Percentiles rank a stretch among this genome's conserved stretches.
phyloP scores from a whole-genome alignment of 2,113 vertebrate species.

The Plecturocebus donacophilus region DNA sequence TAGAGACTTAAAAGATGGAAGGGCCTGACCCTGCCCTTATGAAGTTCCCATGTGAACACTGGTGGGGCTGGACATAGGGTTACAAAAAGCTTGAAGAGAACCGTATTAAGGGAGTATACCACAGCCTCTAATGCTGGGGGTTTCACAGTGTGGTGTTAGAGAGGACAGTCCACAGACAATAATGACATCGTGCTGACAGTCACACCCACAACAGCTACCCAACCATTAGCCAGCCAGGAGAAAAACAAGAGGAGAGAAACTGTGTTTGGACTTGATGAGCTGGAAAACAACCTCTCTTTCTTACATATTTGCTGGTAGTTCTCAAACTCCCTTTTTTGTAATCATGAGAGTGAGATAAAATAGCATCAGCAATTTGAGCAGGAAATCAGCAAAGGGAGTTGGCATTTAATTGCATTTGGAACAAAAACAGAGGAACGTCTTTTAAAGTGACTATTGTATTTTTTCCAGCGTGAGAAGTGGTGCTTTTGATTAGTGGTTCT shows the following conservation, averaged over 20 bases:
- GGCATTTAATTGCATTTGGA: constrained; percentile 42
- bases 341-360: constrained; percentile 13
- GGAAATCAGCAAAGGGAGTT: constrained; percentile 35
- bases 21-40: too few species aligned
- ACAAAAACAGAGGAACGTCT: background rate
- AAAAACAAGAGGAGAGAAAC: background rate
- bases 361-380: background rate
- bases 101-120: background rate
- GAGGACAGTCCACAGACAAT: background rate
- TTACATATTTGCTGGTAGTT: background rate
- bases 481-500: constrained; percentile 38
- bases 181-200: accelerated
- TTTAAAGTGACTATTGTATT: background rate
- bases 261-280: background rate
- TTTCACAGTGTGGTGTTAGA: background rate
- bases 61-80: background rate
- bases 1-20: background rate
- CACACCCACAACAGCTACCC: background rate
- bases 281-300: background rate
- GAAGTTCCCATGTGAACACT: background rate
- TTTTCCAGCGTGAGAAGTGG: background rate
- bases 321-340: background rate
- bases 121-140: accelerated
- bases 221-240: background rate
- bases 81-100: background rate